Base-by-base conservation (phyloP, 2,797 vertebrate genomes). In the Gobionotothen gibberifrons region DNA sequence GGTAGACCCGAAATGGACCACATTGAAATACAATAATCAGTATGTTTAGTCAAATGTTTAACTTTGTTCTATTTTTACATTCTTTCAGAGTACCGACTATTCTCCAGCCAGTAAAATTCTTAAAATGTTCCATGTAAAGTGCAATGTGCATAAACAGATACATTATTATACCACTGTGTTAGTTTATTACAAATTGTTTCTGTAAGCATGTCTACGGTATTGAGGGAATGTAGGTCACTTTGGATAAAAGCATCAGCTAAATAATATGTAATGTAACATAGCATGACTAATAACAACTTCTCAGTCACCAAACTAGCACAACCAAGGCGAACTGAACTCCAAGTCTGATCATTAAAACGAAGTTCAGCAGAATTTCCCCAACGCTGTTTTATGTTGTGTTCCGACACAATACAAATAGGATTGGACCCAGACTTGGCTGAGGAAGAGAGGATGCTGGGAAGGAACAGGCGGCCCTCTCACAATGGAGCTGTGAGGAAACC, bases 401-500 rank as follows among this genome's bases (percentile, higher is more conserved):
- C 53, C 59, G 53, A 55, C 43, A 79, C 44, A 54, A 51, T 9
- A 17, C 64, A 14, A 58, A 65, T 0, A 56, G 42, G n/a, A 51
- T 1, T 2, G 17, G 48, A 40, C 39, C 10, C 51, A 76, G 68
- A 47, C 53, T 40, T 16, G 53, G 55, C 69, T 4, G 51, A 66
- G 74, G 68, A 55, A 42, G 57, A 72, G 55, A 36, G 52, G 70
- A 19, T 69, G 63, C 42, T 21, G 80, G 79, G 61, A 83, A 74
- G 72, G 72, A 81, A 78, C 58, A 22, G 54, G 69, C 39, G 9
- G 60, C 32, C 0, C 65, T 78, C 55, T 21, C 74, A 81, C 86
- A 82, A 84, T 82, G 82, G 72, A 12, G 65, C 86, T 0, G 2
- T 3, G 67, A 89, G 84, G 86, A 87, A 85, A 76, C 5, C 54